Base-by-base conservation (phyloP, 2,888 invertebrate species). In the Scaptomyza flava region DNA sequence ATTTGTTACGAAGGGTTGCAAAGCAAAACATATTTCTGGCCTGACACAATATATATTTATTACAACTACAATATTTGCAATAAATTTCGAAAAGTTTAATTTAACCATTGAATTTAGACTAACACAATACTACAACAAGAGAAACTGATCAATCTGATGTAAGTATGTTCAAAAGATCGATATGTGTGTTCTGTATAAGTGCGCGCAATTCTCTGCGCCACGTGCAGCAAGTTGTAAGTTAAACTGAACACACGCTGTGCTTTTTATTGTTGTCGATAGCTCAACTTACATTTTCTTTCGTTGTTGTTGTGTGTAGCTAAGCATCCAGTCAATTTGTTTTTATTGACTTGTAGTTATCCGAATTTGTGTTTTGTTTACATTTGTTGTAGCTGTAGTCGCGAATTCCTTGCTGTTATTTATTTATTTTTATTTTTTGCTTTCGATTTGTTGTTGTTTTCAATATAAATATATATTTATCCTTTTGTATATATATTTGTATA, bases 201-300 rank as follows among this genome's bases (percentile, higher is more conserved):
- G 20, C 50, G 70, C 68, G 50, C 52, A 23, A 41, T 14, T 38
- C 1, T 14, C 7, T 51, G 54, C 54, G 41, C 71, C 74, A 72
- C 74, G 72, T 75, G 69, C 54, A 23, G n/a, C 46, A 34, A 3
- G 43, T 27, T 58, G 23, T 2, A 52, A 54, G 9, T 38, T 54
- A 9, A 41, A 14, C 12, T 38, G 31, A 42, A 27, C 42, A 27
- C 11, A 9, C 9, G 42, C 20, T 42, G 9, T 42, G 42, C 20
- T 20, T 14, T 8, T 41, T 20, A 36, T 27, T 27, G 27, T 31
- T 12, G 43, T 42, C 9, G 20, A 33, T 34, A 14, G 17, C n/a
- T 41, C 48, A 45, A 72, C 74, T 74, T 67, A 74, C 73, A 45
- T 75, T 67, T 47, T 17, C 7, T 51, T 38, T 41, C 34, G 43